Conservation (phyloP, 2,888 invertebrate genomes). For the Allophyes oxyacanthae region DNA sequence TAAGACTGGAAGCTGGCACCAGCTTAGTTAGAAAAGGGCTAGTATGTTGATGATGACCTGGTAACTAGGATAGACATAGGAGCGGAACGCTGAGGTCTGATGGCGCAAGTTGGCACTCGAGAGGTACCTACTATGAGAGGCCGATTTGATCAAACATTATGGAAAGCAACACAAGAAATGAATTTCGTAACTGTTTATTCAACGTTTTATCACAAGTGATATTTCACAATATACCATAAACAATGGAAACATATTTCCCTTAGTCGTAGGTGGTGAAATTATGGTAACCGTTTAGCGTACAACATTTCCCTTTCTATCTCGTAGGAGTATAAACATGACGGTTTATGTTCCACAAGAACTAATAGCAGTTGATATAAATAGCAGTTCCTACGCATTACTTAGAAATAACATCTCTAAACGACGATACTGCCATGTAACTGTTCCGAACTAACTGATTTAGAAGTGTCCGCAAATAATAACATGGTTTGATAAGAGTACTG, state of each 20-base stretch:
- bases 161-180: too few species aligned
- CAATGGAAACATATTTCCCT: conserved; percentile 34
- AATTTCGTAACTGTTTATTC: neutral
- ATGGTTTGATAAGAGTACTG: conserved; percentile 28
- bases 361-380: conserved; percentile 35
- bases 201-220: neutral
- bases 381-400: conserved; percentile 40
- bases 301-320: conserved; percentile 33
- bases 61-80: too few species aligned
- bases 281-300: conserved; percentile 50
- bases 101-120: too few species aligned
- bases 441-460: conserved; percentile 37
- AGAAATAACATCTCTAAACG: conserved; percentile 39
- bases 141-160: too few species aligned
- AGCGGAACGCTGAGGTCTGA: too few species aligned
- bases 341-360: conserved; percentile 42
- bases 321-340: conserved; percentile 51
- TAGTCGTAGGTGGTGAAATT: conserved; percentile 52
- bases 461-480: conserved; percentile 37
- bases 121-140: too few species aligned
- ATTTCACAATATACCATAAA: conserved; percentile 11
- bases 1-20: too few species aligned
- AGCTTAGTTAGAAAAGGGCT: too few species aligned
- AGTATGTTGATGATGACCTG: too few species aligned
- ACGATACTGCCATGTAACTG: conserved; percentile 30